Percentiles rank a stretch among this genome's conserved stretches.
These are phyloP conservation scores for Tenebrosternarchus preto DNA, from an alignment of 2,113 vertebrate species.

Conservation along the genomic window DNA sequence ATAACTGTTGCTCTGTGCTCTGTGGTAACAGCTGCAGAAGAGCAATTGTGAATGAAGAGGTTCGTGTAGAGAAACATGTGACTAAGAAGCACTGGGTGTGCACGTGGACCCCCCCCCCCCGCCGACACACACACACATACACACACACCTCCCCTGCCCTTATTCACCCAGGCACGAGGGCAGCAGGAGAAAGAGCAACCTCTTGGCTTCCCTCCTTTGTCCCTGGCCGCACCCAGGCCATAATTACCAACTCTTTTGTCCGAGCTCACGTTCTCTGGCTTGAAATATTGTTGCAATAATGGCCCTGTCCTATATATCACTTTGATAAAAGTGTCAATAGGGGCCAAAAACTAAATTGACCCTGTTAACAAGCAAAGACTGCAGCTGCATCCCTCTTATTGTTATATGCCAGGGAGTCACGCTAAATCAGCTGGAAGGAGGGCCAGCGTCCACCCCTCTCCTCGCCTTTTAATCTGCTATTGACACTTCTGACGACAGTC, in stretches of 20 bases:
- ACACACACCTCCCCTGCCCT: neutral
- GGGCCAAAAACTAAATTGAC: constrained; percentile 48
- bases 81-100: constrained; percentile 10
- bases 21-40: neutral
- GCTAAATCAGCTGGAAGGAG: constrained; percentile 72
- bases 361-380: constrained; percentile 48
- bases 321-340: constrained; percentile 56
- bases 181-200: neutral
- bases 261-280: constrained; percentile 17
- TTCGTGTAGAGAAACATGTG: neutral
- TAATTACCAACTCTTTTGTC: constrained; percentile 49
- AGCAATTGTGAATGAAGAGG: constrained; percentile 16
- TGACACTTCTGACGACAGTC: constrained; percentile 66
- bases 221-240: constrained; percentile 15
- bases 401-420: constrained; percentile 33
- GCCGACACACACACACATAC: no score
- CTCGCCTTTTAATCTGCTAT: constrained; percentile 75
- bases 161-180: neutral
- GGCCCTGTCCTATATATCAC: constrained; percentile 46
- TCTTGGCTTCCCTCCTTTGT: neutral
- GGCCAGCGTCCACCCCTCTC: constrained; percentile 65
- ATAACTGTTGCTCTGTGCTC: neutral
- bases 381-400: constrained; percentile 36
- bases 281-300: constrained; percentile 45
- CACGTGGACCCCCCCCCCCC: neutral